Evolutionary conservation across 2,113 vertebrate species (phyloP), one percentile per base, ranked within the genome.

Genomic region (Larimichthys crocea): DNA sequence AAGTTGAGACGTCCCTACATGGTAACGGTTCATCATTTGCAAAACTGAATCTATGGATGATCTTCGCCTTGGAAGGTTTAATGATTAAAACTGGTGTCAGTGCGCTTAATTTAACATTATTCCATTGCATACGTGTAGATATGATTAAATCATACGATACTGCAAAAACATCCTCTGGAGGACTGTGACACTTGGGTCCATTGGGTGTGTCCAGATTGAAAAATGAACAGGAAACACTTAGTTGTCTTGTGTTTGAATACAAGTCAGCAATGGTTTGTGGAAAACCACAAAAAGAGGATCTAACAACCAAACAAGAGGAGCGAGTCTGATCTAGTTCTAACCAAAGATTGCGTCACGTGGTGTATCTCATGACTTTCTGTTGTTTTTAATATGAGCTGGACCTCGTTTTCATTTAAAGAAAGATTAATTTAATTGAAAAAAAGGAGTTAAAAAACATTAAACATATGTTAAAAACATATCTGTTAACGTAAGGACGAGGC

Each of bases 221-320:
- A 6, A 69, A 6, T 48, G 63, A 84, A 81, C 59, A 74, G 78
- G 71, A 88, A 78, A 74, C 29, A 69, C 59, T 49, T 9, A 0
- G 17, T 0, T 44, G 50, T 61, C 40, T 48, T 50, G 31, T 59
- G 60, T 83, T 77, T 83, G 42, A 65, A 84, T 62, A 71, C 69
- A 74, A 74, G 48, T 70, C 49, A 80, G 56, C 52, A 70, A 74
- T 61, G 49, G 29, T 84, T 87, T 78, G 29, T 52, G 56, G 60
- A 82, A 81, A 76, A 85, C 71, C 79, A 68, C 86, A 88, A 88
- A 86, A 88, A 88, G 83, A 88, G 79, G 84, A 89, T 81, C 75
- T 31, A 83, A 68, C 57, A 76, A 46, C 63, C 55, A 76, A 74
- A 49, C 11, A 67, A 24, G 57, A 67, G 62, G 50, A 74, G 24